Evolutionary conservation across 37 sponge, comb jelly and placozoan species (phyloP).

Genomic region (Bolinopsis microptera): DNA sequence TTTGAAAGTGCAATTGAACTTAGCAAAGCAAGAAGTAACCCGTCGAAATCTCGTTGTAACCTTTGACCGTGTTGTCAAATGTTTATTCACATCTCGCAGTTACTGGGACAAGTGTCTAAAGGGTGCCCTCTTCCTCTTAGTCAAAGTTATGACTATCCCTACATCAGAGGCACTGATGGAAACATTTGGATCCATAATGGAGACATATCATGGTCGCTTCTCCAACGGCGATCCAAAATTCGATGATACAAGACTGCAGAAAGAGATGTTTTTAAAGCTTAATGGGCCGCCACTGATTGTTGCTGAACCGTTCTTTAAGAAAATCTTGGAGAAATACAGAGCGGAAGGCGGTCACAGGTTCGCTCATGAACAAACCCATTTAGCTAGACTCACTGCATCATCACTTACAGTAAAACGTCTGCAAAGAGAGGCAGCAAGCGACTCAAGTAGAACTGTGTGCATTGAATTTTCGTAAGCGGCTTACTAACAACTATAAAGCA

Average conservation of each 20-base stretch:
- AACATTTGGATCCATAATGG: not conserved
- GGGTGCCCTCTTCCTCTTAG: not conserved
- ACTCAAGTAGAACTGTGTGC: too few species aligned
- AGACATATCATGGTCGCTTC: not conserved
- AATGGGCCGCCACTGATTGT: not conserved
- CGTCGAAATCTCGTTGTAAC: too few species aligned
- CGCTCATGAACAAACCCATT: not conserved
- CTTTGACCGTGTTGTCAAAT: not conserved
- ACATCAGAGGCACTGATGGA: constrained; percentile 19
- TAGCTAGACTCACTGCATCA: not conserved
- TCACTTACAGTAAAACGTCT: not conserved
- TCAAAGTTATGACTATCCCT: not conserved
- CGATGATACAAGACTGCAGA: not conserved
- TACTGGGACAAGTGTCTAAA: not conserved
- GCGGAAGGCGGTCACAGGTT: not conserved
- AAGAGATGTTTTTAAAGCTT: not conserved
- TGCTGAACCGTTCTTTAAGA: not conserved
- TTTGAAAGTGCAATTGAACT: not conserved
- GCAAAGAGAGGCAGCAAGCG: not conserved
- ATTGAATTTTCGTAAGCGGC: too few species aligned
- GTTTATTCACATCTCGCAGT: not conserved
- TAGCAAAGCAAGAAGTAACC: not conserved
- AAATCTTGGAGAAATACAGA: not conserved
- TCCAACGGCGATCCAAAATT: not conserved
- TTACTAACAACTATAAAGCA: too few species aligned